Evolutionary conservation across 2,888 invertebrate species (phyloP), one percentile per base, ranked within the genome.

Genomic region (Macaria notata): DNA sequence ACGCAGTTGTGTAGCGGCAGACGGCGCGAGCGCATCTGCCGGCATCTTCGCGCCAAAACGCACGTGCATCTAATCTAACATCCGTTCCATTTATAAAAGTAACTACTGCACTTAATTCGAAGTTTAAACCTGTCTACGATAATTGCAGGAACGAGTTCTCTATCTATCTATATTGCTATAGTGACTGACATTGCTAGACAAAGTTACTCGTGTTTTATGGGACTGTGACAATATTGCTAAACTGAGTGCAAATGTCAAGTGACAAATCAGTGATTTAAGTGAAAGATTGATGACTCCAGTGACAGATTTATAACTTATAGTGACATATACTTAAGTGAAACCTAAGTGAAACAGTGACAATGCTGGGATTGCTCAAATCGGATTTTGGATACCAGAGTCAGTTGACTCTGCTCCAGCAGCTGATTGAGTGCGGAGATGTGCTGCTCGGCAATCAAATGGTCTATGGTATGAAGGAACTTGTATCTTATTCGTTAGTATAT

Each of bases 341-440:
- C 33, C 4, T 36, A 51, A 51, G 47, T 59, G 64, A 51, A 49
- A 29, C 39, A 75, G 72, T 76, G 59, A 79, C 67, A 71, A 89
- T 90, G 90, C 78, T 91, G 79, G 88, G 88, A 75, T 78, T 89
- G 65, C 69, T 90, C 46, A 78, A 84, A 4, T 78, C 88, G 70
- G 89, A 89, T 71, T 91, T 83, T 59, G 85, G 84, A 60, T 87
- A 87, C 59, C 84, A 88, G 73, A 86, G 80, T 68, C 86, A 83
- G 30, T 65, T 90, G 71, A 84, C 83, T 36, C 68, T 90, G 54
- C 75, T 91, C 30, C 88, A 90, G 70, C 89, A 90, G 64, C 75
- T 91, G 57, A 87, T 89, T 29, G 90, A 90, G 9, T 90, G 89
- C 55, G 89, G 88, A 0, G 89, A 91, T 62, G 85, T 86, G 9